These are phyloP conservation scores for Acanthopleura granulata DNA, from an alignment of 2,888 invertebrate genomes.

Conservation along the genomic window DNA sequence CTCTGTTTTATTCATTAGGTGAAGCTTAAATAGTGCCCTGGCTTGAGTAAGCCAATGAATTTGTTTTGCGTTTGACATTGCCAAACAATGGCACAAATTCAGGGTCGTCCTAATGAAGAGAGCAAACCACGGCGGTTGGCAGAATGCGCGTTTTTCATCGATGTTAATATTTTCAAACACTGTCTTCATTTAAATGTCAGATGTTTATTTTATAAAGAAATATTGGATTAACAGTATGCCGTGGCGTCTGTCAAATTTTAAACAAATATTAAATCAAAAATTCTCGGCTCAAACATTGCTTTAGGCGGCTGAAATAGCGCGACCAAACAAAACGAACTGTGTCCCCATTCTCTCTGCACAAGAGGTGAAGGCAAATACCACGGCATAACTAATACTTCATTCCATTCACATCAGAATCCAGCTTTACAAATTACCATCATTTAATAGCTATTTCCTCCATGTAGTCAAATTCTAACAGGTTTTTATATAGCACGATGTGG, in stretches of 20 bases:
- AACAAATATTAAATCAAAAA: background rate
- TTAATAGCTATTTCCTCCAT: too few species aligned
- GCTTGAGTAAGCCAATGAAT: background rate
- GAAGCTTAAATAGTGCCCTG: too few species aligned
- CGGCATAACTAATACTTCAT: too few species aligned
- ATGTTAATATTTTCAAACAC: background rate
- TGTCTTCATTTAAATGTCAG: background rate
- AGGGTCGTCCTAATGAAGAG: background rate
- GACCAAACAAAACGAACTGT: too few species aligned
- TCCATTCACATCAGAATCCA: too few species aligned
- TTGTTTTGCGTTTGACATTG: constrained; percentile 4
- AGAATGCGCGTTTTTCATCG: background rate
- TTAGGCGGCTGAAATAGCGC: too few species aligned
- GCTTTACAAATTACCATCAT: too few species aligned
- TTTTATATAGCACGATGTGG: too few species aligned
- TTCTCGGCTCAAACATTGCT: background rate
- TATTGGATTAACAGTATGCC: background rate
- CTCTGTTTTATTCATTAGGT: too few species aligned
- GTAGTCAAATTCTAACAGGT: too few species aligned
- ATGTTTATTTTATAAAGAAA: background rate
- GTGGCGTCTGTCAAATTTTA: constrained; percentile 10
- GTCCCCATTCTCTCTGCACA: too few species aligned
- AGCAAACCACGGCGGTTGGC: background rate
- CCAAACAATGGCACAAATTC: background rate
- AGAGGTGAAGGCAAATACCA: too few species aligned